Evolutionary conservation across 1,140 invertebrate species (phyloP).

Genomic region (Polyergus mexicanus): DNA sequence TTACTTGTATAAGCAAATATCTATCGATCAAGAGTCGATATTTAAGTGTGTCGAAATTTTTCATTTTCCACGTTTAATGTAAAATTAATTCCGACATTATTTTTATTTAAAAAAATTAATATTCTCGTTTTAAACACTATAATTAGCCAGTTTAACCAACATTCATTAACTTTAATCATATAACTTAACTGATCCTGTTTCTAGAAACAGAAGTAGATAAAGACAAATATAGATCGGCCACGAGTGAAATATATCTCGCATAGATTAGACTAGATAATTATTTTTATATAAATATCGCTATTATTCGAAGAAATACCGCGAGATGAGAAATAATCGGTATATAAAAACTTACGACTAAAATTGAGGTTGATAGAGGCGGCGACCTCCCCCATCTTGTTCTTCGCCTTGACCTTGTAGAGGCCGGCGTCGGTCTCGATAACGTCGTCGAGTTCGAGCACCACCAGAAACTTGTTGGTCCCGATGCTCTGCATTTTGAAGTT

Average conservation of each 20-base stretch:
- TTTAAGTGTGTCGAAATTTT: not conserved
- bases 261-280: not conserved
- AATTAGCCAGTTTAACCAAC: not conserved
- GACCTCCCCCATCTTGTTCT: conserved; percentile 99
- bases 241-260: not conserved
- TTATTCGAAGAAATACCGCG: not conserved
- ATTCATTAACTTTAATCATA: conserved; percentile 5
- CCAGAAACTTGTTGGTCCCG: conserved; percentile 94
- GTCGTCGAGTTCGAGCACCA: conserved; percentile 97
- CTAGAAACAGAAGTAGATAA: not conserved
- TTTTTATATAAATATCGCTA: not conserved
- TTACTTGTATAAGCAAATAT: not conserved
- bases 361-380: conserved; percentile 99
- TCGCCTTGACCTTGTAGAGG: conserved; percentile 98
- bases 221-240: not conserved
- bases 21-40: not conserved
- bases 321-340: not conserved
- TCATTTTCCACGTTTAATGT: not conserved
- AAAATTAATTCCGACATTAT: not conserved
- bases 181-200: not conserved
- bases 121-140: not conserved
- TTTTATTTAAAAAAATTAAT: not conserved
- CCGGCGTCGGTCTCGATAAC: conserved; percentile 98
- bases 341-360: conserved; percentile 96
- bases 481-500: conserved; percentile 95